These are phyloP conservation scores for Peromyscus leucopus DNA, from an alignment of 2,113 vertebrate species.

Conservation along the genomic window DNA sequence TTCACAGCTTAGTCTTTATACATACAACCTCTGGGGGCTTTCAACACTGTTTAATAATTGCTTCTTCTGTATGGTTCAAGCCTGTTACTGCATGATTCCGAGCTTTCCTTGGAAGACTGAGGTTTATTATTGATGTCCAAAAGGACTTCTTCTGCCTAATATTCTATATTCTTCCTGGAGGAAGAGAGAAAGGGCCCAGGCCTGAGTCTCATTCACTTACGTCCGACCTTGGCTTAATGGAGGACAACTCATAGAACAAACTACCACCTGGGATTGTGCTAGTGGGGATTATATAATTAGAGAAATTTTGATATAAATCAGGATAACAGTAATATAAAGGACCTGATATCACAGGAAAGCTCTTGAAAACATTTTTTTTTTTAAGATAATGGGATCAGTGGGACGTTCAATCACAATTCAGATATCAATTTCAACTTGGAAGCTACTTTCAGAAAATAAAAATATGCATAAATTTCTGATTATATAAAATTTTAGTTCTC, in stretches of 20 bases:
- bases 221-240: not conserved
- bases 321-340: not conserved
- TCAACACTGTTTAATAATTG: not conserved
- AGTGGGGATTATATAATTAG: not conserved
- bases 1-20: not conserved
- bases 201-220: not conserved
- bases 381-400: not conserved
- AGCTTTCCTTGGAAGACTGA: not conserved
- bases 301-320: not conserved
- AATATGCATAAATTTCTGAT: not conserved
- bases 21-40: not conserved
- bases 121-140: not conserved
- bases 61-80: not conserved
- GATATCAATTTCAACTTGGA: not conserved
- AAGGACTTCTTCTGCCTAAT: not conserved
- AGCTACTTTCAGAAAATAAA: not conserved
- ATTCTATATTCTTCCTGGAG: not conserved
- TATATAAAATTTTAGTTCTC: not conserved
- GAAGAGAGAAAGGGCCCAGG: not conserved
- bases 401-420: not conserved
- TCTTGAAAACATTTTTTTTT: not conserved
- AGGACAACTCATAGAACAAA: not conserved
- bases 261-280: not conserved
- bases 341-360: not conserved
- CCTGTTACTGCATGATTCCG: not conserved